Evolutionary conservation across 2,888 invertebrate genomes (phyloP).

Genomic region (Nymphalis urticae): DNA sequence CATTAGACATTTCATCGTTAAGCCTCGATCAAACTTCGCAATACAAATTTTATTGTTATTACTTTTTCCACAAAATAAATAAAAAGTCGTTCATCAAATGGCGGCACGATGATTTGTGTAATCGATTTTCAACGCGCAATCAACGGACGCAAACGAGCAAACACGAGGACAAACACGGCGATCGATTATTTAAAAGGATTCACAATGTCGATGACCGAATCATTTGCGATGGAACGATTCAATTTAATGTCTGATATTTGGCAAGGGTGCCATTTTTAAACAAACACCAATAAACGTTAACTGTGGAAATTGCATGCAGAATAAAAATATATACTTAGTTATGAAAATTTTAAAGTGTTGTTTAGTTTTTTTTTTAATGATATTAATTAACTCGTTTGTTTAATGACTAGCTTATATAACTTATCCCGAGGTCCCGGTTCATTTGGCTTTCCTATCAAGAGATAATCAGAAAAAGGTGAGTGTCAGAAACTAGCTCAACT

Average conservation of each 20-base stretch:
- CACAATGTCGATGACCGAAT: slow-evolving; percentile 38
- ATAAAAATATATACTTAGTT: neutral
- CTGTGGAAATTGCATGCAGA: neutral
- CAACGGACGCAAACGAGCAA: slow-evolving; percentile 76
- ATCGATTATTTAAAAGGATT: slow-evolving; percentile 71
- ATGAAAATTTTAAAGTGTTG: neutral
- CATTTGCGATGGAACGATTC: slow-evolving; percentile 29
- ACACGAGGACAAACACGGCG: slow-evolving; percentile 71
- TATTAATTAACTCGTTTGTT: no score
- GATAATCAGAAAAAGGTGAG: no score
- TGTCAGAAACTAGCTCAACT: no score
- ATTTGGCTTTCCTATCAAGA: no score
- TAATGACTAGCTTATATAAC: no score
- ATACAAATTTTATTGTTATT: neutral
- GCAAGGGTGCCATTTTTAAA: slow-evolving; percentile 15
- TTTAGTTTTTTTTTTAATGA: no score
- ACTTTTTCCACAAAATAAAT: neutral
- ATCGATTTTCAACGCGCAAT: slow-evolving; percentile 79
- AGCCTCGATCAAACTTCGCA: neutral
- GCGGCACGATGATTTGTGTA: slow-evolving; percentile 64
- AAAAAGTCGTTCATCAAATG: slow-evolving; percentile 17
- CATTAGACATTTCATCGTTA: no score
- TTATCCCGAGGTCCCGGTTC: no score
- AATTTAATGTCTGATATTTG: slow-evolving; percentile 34
- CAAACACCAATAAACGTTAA: neutral